These are phyloP conservation scores for Micrasema minimum DNA, from an alignment of 1,140 invertebrate species.

Conservation along the genomic window DNA sequence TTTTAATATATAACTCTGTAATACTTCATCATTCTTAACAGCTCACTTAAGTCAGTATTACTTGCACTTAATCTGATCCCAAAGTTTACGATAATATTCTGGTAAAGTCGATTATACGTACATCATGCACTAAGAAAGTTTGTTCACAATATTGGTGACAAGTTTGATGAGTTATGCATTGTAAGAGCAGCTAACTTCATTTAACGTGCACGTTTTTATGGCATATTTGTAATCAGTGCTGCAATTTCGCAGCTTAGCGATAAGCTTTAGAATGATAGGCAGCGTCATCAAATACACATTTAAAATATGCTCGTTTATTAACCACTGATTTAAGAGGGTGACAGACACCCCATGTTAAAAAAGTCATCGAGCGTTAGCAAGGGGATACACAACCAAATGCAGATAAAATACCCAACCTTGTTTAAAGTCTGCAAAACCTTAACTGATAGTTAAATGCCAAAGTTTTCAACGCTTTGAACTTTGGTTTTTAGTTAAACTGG, in stretches of 20 bases:
- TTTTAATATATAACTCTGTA: too few relatives aligned
- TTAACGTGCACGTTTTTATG: not conserved
- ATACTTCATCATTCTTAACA: too few relatives aligned
- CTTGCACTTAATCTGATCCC: not conserved
- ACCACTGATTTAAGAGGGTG: conserved; percentile 23
- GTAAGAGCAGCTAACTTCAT: not conserved
- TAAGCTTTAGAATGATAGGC: conserved; percentile 8
- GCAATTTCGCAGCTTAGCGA: conserved; percentile 5
- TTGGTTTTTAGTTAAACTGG: conserved; percentile 1
- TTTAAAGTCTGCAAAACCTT: too few relatives aligned
- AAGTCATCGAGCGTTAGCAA: not conserved
- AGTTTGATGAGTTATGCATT: not conserved
- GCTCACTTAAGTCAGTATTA: too few relatives aligned
- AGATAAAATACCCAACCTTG: too few relatives aligned
- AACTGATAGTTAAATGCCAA: too few relatives aligned
- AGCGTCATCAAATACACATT: conserved; percentile 41
- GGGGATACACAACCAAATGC: not conserved
- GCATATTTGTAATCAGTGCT: not conserved
- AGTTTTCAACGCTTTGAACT: too few relatives aligned
- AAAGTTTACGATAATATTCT: not conserved
- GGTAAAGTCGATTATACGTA: too few relatives aligned
- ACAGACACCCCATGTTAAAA: not conserved
- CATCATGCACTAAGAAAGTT: too few relatives aligned
- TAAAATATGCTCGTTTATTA: conserved; percentile 42
- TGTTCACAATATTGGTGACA: too few relatives aligned